Conservation (phyloP, 2,888 invertebrate genomes). For the Polydrusus pterygomalis region DNA sequence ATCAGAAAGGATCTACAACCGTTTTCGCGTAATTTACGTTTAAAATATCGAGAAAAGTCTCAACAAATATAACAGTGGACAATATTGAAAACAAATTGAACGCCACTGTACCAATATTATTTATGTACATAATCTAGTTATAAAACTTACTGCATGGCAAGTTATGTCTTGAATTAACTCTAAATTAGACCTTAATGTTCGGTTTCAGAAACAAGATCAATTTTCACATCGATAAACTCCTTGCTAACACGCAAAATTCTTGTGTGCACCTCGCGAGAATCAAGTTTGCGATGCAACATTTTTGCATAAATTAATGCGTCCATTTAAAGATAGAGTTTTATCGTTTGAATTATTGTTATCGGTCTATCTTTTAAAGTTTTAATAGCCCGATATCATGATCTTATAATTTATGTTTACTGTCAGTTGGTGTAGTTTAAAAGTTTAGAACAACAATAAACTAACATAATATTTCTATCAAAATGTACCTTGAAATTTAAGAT, state of each 20-base stretch:
- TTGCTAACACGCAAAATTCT: constrained; percentile 39
- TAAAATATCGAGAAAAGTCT: too few relatives aligned
- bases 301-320: constrained; percentile 29
- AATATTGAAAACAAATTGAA: not conserved
- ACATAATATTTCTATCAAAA: too few relatives aligned
- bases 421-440: too few relatives aligned
- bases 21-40: too few relatives aligned
- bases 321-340: not conserved
- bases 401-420: too few relatives aligned
- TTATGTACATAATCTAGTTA: constrained; percentile 27
- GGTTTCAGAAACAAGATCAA: constrained; percentile 39
- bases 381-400: too few relatives aligned
- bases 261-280: constrained; percentile 40
- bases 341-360: not conserved
- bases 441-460: too few relatives aligned
- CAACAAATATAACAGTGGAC: too few relatives aligned
- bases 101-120: constrained; percentile 26
- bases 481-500: too few relatives aligned
- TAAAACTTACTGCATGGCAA: constrained; percentile 30
- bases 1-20: too few relatives aligned
- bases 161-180: constrained; percentile 35
- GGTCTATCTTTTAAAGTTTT: not conserved
- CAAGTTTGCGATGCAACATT: constrained; percentile 13
- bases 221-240: constrained; percentile 42
- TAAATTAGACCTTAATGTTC: constrained; percentile 34